Evolutionary conservation across 2,888 invertebrate species (phyloP).

Genomic region (Julus scanicus): DNA sequence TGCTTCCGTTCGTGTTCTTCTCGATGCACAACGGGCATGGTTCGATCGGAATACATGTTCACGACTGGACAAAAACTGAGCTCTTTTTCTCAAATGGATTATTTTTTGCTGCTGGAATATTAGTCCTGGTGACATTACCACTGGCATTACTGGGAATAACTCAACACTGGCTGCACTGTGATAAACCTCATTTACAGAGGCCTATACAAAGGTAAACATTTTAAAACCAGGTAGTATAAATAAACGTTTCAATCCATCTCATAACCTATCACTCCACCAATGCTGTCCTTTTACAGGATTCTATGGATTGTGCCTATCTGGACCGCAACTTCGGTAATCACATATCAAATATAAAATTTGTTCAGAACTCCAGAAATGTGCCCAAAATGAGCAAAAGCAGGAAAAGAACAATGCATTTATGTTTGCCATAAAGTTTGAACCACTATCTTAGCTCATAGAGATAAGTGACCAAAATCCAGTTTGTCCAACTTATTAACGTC

Average conservation of each 20-base stretch:
- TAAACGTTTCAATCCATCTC: background rate
- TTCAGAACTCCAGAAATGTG: background rate
- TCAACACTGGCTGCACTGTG: constrained; percentile 92
- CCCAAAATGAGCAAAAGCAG: too few species aligned
- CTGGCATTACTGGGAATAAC: constrained; percentile 95
- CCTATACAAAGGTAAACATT: constrained; percentile 85
- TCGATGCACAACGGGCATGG: background rate
- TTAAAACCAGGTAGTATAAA: background rate
- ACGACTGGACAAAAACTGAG: background rate
- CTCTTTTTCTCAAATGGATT: background rate
- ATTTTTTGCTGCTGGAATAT: constrained; percentile 84
- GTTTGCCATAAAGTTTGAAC: constrained; percentile 47
- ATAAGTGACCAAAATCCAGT: background rate
- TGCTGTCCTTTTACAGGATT: constrained; percentile 73
- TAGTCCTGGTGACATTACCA: constrained; percentile 89
- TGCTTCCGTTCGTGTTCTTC: background rate
- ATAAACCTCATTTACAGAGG: constrained; percentile 89
- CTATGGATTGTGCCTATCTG: constrained; percentile 99
- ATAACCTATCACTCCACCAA: background rate
- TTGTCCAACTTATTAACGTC: constrained; percentile 52
- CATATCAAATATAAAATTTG: background rate
- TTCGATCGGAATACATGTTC: background rate
- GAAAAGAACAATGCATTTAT: too few species aligned
- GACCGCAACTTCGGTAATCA: constrained; percentile 86
- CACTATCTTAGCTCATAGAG: background rate